Evolutionary conservation across 2,888 invertebrate genomes (phyloP).

Genomic region (Atherix ibis): DNA sequence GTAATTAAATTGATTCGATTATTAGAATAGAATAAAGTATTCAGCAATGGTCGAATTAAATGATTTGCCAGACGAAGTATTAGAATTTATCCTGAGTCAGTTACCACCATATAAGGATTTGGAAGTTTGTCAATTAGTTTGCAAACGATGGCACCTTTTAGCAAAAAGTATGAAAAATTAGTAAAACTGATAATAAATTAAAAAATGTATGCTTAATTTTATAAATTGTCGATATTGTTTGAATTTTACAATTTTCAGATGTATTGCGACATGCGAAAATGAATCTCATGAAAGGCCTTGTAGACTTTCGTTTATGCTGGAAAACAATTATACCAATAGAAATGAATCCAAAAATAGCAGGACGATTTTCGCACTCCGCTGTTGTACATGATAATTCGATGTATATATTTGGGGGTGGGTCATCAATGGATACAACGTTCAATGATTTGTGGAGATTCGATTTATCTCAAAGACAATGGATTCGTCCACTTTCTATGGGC

Average conservation of each 20-base stretch:
- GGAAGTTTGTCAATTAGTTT: slow-evolving; percentile 71
- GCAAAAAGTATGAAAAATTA: slow-evolving; percentile 53
- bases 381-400: slow-evolving; percentile 69
- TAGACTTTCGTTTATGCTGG: slow-evolving; percentile 63
- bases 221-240: slow-evolving; percentile 1
- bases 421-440: slow-evolving; percentile 84
- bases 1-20: too few relatives aligned
- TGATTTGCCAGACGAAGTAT: slow-evolving; percentile 80
- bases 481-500: slow-evolving; percentile 62
- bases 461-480: slow-evolving; percentile 71
- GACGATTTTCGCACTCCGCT: slow-evolving; percentile 83
- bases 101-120: slow-evolving; percentile 84
- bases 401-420: slow-evolving; percentile 94
- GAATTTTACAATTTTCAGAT: slow-evolving; percentile 36
- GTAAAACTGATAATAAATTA: too few relatives aligned
- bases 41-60: slow-evolving; percentile 30
- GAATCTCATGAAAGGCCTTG: slow-evolving; percentile 60
- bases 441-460: slow-evolving; percentile 94
- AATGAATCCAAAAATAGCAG: slow-evolving; percentile 62
- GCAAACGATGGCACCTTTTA: slow-evolving; percentile 70
- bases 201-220: neutral
- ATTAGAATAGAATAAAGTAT: too few relatives aligned
- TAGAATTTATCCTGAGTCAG: slow-evolving; percentile 80
- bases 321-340: slow-evolving; percentile 41
- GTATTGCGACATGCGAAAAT: slow-evolving; percentile 57